phyloP scores from a whole-genome alignment of 2,113 vertebrate species.

The Xenopus tropicalis region UCB_Xtro_10.0 CM004450.2:95826001-95826500 shows the following conservation, averaged over 20 bases:
- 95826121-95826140: too few species aligned
- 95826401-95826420: too few species aligned
- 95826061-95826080: conserved; percentile 90
- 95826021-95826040: conserved; percentile 45
- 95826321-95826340: conserved; percentile 73
- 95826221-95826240: too few species aligned
- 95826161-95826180: too few species aligned
- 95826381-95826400: too few species aligned
- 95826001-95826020: neutral
- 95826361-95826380: neutral
- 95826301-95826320: conserved; percentile 93
- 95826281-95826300: conserved; percentile 84
- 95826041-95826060: conserved; percentile 89
- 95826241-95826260: conserved; percentile 69
- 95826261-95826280: conserved; percentile 82
- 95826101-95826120: conserved; percentile 32
- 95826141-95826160: too few species aligned
- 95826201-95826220: too few species aligned
- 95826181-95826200: too few species aligned
- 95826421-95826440: too few species aligned
- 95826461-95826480: too few species aligned
- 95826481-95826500: too few species aligned
- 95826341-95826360: neutral
- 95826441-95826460: too few species aligned
- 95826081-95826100: conserved; percentile 91